Base-by-base conservation (phyloP, 2,888 invertebrate species). In the Tiliacea aurago region DNA sequence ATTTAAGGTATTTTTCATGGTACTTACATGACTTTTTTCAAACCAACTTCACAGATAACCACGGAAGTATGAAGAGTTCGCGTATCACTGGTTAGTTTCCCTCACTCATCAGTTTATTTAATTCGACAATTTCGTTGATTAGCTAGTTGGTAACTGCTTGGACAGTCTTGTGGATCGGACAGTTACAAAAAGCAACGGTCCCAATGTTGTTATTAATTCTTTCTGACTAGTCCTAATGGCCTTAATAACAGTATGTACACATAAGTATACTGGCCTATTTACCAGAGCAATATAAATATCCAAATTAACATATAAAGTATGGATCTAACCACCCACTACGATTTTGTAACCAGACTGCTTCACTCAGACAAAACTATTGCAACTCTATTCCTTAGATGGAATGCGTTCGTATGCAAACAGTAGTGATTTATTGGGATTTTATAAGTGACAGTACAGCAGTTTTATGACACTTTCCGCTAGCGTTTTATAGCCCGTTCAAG, bases 301-400 rank as follows among this genome's bases (percentile, higher is more conserved):
- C 28, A 49, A 58, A 80, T 80, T 73, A 69, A 18, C 65, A 81
- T 77, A 81, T 66, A 77, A 80, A 77, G 43, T 65, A 66, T 62
- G 77, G 20, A 71, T 59, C 73, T 58, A 53, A n/a, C 53, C 66
- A 58, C 71, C 59, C 33, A 76, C 65, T 9, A 20, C 13, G 20
- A 66, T 81, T 67, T 58, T 63, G 76, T 58, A 79, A 76, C 15
- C 6, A 33, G 15, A 55, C 33, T 28, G n/a, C 66, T 64, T 75
- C 43, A 23, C 28, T 74, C 18, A 10, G 33, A 28, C 43, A 66
- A 51, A 58, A 49, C n/a, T 23, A 71, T 53, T 56, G 41, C 63
- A 49, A 58, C 13, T 55, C 37, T 0, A 51, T 43, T 47, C 53
- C 41, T n/a, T 56, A 15, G 13, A 45, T 15, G 23, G 15, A 28